A percentile compares a stretch with the other conserved stretches of the same genome.
Conservation (phyloP, 1,140 invertebrate genomes). For the Camponotus vicinus region DNA sequence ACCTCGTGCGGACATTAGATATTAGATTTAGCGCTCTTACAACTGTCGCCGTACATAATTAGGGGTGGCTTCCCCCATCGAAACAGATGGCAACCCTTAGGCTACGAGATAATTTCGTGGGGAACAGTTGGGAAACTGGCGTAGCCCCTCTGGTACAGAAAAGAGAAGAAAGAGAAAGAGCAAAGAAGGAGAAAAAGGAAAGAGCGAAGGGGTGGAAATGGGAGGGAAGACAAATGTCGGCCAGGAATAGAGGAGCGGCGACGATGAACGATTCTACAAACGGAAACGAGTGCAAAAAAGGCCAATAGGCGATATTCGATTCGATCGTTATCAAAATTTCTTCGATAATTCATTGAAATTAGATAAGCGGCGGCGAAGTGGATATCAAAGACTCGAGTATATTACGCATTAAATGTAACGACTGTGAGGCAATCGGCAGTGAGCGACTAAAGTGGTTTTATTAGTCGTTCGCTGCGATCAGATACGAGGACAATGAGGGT, state of each 20-base stretch:
- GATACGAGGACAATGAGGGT: conserved; percentile 81
- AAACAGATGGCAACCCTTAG: conserved; percentile 84
- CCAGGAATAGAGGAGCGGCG: conserved; percentile 19
- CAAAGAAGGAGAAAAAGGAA: conserved; percentile 40
- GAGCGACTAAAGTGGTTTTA: conserved; percentile 79
- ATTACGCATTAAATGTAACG: conserved; percentile 63
- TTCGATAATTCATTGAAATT: conserved; percentile 79
- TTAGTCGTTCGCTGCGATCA: conserved; percentile 76
- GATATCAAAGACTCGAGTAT: conserved; percentile 38
- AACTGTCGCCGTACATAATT: conserved; percentile 84
- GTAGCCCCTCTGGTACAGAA: conserved; percentile 10
- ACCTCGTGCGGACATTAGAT: conserved; percentile 72
- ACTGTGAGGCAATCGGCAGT: conserved; percentile 42
- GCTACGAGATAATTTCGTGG: conserved; percentile 82
- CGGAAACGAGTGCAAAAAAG: conserved; percentile 38
- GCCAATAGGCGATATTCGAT: conserved; percentile 53
- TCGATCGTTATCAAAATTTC: conserved; percentile 69
- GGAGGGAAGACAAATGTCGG: conserved; percentile 43
- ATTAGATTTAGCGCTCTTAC: conserved; percentile 83
- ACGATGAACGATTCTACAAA: conserved; percentile 11
- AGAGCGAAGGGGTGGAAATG: background rate
- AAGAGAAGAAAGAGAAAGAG: conserved; percentile 35
- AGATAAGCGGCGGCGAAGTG: conserved; percentile 70
- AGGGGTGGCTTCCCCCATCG: conserved; percentile 76
- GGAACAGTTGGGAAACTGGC: conserved; percentile 58